Conservation (phyloP, 2,888 invertebrate genomes). For the Erpobdella octoculata region DNA sequence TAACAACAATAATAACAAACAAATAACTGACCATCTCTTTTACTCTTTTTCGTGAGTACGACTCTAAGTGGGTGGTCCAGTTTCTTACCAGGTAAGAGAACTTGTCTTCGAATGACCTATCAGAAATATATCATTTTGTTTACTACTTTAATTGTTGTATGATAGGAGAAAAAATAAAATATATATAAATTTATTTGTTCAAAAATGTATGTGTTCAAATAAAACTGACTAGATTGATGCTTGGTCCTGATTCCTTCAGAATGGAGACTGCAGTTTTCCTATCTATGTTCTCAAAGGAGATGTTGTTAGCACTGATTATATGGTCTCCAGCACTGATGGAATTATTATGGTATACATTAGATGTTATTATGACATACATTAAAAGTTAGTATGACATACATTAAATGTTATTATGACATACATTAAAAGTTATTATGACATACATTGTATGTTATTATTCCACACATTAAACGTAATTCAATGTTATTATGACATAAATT, state of each 20-base stretch:
- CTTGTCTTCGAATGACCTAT: constrained; percentile 73
- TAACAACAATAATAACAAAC: background rate
- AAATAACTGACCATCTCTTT: constrained; percentile 81
- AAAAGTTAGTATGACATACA: too few species aligned
- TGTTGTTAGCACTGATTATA: constrained; percentile 89
- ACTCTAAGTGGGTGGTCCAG: constrained; percentile 66
- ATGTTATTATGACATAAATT: too few species aligned
- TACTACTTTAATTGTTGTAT: background rate
- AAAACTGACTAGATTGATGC: constrained; percentile 46
- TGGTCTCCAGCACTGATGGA: constrained; percentile 74
- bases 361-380: too few species aligned
- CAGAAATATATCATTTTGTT: constrained; percentile 30
- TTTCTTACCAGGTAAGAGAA: constrained; percentile 54
- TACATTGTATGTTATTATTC: too few species aligned
- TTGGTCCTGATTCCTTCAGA: constrained; percentile 52
- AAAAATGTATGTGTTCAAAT: background rate
- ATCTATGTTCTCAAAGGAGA: constrained; percentile 90
- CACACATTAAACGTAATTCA: too few species aligned
- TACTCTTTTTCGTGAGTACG: constrained; percentile 79
- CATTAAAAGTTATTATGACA: too few species aligned
- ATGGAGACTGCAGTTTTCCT: constrained; percentile 59
- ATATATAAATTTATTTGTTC: background rate
- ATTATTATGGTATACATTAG: background rate
- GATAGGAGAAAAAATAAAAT: background rate
- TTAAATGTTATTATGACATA: too few species aligned